Evolutionary conservation across 2,113 vertebrate species (phyloP), one percentile per base, ranked within the genome.

Genomic region (Coturnix japonica): DNA sequence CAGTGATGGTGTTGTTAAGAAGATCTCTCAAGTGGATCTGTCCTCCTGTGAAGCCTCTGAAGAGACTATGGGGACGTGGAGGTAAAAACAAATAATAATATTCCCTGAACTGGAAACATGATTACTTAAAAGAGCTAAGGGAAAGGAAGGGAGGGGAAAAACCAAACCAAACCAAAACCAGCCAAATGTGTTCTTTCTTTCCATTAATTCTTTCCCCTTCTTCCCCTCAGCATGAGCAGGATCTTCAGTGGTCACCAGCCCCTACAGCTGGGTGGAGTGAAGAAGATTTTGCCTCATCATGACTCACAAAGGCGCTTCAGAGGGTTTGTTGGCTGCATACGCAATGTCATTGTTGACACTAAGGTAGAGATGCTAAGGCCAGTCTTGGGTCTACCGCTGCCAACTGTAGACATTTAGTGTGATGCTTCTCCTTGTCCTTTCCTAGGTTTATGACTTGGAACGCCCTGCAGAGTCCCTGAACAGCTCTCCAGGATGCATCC

Each of bases 211-310:
- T 51, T 81, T 75, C 59, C 7, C 20, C 57, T 4, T 26, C 26
- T 86, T 53, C 77, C 51, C 20, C 74, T 56, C 79, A 90, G 43
- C 73, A 14, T 78, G 57, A 60, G 4, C 61, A 98, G 98, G 80
- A 97, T 98, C 88, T 97, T 98, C 84, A 97, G 97, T 14, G 96
- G 98, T 76, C 96, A 98, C 60, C 98, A 98, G 82, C 98, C 98
- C 63, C 97, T 99, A 43, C 98, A 99, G 96, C 35, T 99, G 88
- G 98, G 98, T 31, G 98, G 98, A 31, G 95, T 98, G 56, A 99
- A 98, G 96, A 97, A 97, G 65, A 85, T 89, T 14, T 94, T 97
- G 47, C 93, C 97, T 15, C 90, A 95, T 69, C 96, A 41, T 0
- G 4, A 60, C 30, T 88, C 97, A 23, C 95, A 91, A 33, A 89